A percentile compares a stretch with the other conserved stretches of the same genome.
Evolutionary conservation across 1,140 invertebrate species (phyloP).

Genomic region (Forficula auricularia): DNA sequence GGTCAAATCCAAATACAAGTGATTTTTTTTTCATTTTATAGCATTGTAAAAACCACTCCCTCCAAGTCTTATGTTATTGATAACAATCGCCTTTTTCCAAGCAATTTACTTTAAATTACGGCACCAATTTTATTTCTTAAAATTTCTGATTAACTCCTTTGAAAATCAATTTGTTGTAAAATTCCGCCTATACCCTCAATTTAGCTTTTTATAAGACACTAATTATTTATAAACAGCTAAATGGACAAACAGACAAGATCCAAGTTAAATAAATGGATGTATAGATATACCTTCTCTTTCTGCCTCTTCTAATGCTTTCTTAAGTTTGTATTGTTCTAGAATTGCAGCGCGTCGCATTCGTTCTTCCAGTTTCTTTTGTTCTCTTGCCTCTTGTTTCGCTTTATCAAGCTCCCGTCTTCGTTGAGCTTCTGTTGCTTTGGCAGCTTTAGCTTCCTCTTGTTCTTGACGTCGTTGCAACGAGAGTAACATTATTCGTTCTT

Average conservation of each 20-base stretch:
- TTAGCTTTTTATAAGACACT: no score
- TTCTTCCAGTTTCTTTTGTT: slow-evolving; percentile 80
- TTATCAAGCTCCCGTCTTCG: slow-evolving; percentile 59
- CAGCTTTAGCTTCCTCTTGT: slow-evolving; percentile 67
- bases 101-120: no score
- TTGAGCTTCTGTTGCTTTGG: slow-evolving; percentile 71
- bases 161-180: neutral
- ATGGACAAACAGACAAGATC: neutral
- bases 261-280: neutral
- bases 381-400: slow-evolving; percentile 65
- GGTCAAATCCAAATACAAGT: no score
- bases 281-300: slow-evolving; percentile 43
- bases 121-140: no score
- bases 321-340: slow-evolving; percentile 84
- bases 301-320: slow-evolving; percentile 83
- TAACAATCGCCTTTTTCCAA: no score
- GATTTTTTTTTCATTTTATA: no score
- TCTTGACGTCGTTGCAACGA: slow-evolving; percentile 73
- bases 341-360: slow-evolving; percentile 67
- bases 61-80: no score
- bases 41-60: no score
- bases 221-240: no score
- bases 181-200: no score
- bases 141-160: no score
- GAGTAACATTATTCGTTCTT: slow-evolving; percentile 69